Base-by-base conservation (phyloP, 2,797 vertebrate species). In the Eospalax fontanierii region DNA sequence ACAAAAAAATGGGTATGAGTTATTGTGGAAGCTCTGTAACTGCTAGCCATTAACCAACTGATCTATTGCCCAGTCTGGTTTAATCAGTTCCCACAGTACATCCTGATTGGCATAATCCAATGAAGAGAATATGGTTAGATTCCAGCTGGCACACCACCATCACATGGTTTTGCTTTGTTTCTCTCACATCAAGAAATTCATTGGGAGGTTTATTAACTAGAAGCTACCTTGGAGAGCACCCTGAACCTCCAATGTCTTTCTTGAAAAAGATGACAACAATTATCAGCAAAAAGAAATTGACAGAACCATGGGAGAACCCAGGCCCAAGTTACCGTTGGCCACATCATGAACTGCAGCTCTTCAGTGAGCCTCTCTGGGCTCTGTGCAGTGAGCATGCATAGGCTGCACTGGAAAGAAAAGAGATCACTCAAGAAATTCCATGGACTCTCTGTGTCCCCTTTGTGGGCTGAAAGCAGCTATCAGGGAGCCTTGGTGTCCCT, bases 381-480 rank as follows among this genome's bases (percentile, higher is more conserved):
- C 65, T 57, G 43, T 2, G 35, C 50, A 59, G 33, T 28, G 1
- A 90, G 40, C 35, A 26, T 78, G 38, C 54, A 89, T 38, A 65
- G 82, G 11, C 89, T 86, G 71, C 57, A 30, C 0, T 75, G 57
- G 59, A 63, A 21, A 75, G 73, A 40, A 66, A 0, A 83, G 54
- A 92, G 85, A 66, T 80, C 68, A 66, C 50, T 94, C 46, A 61
- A 95, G 80, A 94, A 94, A 96, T 2, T 80, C 10, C 4, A 89
- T 84, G 43, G 65, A 90, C 71, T 89, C 30, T 43, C 84, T 24
- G 14, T 80, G 22, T 0, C 50, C 35, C 80, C 65, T 96, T 94
- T 96, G 93, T 93, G 93, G 91, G 91, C 80, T 73, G 65, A 35
- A 88, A 97, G 90, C 85, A 93, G 90, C 87, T 81, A 90, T 94